Evolutionary conservation across 2,113 vertebrate genomes (phyloP).

Genomic region (Eolophus roseicapilla): DNA sequence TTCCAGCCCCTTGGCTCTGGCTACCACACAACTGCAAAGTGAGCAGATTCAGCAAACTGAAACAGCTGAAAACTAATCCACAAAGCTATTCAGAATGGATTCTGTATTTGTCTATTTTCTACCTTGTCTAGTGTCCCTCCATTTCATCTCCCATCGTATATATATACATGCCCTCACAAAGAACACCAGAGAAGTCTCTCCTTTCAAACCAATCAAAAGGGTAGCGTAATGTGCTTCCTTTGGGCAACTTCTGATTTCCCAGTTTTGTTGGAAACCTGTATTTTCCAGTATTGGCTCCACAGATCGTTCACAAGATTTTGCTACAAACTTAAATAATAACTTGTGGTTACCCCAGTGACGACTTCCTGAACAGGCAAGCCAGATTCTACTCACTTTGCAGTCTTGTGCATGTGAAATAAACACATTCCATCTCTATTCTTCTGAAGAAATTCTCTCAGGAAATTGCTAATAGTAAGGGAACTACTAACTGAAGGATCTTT

Average conservation of each 20-base stretch:
- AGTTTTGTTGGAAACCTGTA: background rate
- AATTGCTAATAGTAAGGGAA: background rate
- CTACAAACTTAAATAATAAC: background rate
- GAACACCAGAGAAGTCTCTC: background rate
- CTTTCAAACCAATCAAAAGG: background rate
- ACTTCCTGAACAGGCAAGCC: background rate
- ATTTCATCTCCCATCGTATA: background rate
- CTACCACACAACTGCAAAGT: background rate
- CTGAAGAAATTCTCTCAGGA: background rate
- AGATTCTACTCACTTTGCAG: background rate
- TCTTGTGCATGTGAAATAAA: background rate
- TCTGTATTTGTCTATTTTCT: background rate
- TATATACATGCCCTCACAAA: too few relatives aligned
- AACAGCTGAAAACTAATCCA: background rate
- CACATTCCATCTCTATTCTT: rapidly evolving
- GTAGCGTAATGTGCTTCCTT: background rate
- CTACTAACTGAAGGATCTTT: background rate
- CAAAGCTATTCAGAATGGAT: rapidly evolving
- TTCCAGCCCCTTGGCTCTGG: background rate
- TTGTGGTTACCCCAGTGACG: background rate
- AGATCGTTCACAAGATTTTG: background rate
- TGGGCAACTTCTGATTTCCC: background rate
- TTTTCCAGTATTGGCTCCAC: background rate
- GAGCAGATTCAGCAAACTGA: background rate
- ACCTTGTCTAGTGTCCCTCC: background rate